phyloP scores from a whole-genome alignment of 2,888 invertebrate genomes.

The Acronicta psi region DNA sequence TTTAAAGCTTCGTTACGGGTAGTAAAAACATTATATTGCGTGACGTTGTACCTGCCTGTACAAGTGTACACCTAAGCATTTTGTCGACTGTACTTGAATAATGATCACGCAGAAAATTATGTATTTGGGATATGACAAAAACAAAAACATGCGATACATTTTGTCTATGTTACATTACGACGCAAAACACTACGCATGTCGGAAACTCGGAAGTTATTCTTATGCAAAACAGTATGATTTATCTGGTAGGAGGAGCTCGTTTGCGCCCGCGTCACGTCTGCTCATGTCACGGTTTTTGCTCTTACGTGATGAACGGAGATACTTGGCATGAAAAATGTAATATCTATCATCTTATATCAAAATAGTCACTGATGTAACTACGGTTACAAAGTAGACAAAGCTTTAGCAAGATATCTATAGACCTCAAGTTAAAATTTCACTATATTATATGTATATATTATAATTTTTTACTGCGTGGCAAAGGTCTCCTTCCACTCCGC shows the following conservation, averaged over 20 bases:
- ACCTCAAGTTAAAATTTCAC: too few relatives aligned
- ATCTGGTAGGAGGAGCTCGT: constrained; percentile 39
- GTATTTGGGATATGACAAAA: constrained; percentile 13
- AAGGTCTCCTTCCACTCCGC: too few relatives aligned
- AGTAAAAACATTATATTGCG: too few relatives aligned
- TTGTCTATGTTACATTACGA: constrained; percentile 14
- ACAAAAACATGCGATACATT: constrained; percentile 12
- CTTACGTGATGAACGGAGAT: constrained; percentile 29
- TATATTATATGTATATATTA: too few relatives aligned
- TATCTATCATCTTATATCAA: constrained; percentile 17
- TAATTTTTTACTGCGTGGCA: too few relatives aligned
- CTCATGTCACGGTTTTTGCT: constrained; percentile 36
- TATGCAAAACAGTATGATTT: constrained; percentile 49
- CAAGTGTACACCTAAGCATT: too few relatives aligned
- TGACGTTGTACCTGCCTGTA: too few relatives aligned
- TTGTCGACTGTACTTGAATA: too few relatives aligned
- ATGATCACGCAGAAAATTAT: neutral
- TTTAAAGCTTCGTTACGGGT: too few relatives aligned
- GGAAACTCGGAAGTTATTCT: constrained; percentile 40
- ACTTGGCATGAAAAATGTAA: constrained; percentile 37
- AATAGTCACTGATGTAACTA: neutral
- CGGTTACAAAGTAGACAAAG: too few relatives aligned
- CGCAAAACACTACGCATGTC: constrained; percentile 37
- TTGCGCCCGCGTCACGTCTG: constrained; percentile 39
- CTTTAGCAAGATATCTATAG: too few relatives aligned